Percentiles rank a stretch among this genome's conserved stretches.
phyloP scores from a whole-genome alignment of 2,113 vertebrate genomes.

The Gorilla gorilla region DNA sequence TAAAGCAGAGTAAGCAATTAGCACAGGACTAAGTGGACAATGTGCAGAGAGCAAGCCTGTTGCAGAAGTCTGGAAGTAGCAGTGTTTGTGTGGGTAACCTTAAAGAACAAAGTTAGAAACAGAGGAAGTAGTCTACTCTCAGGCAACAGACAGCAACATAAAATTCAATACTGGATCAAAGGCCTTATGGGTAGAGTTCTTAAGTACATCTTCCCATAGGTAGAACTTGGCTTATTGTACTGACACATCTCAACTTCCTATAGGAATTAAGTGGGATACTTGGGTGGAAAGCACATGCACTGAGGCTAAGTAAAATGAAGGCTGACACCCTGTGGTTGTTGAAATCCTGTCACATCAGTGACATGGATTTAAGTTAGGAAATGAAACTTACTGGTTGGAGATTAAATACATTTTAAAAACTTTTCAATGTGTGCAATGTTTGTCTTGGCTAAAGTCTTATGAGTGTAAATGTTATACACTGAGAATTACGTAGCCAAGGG shows the following conservation, averaged over 20 bases:
- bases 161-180: background rate
- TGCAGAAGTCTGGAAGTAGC: background rate
- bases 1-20: background rate
- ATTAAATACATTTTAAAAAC: background rate
- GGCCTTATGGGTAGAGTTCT: background rate
- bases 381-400: background rate
- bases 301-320: background rate
- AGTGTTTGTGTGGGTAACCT: background rate
- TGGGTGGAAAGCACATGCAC: background rate
- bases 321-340: background rate
- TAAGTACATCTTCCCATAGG: background rate
- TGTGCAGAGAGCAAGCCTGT: background rate
- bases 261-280: background rate
- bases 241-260: background rate
- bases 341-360: background rate
- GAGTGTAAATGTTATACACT: background rate
- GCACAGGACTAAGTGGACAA: no score
- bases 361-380: background rate
- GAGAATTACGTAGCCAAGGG: background rate
- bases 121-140: background rate
- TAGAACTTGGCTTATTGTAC: background rate
- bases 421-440: background rate
- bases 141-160: background rate
- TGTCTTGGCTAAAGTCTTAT: background rate
- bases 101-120: background rate